Evolutionary conservation across 1,140 invertebrate species (phyloP).

Genomic region (Stegodyphus dumicola): DNA sequence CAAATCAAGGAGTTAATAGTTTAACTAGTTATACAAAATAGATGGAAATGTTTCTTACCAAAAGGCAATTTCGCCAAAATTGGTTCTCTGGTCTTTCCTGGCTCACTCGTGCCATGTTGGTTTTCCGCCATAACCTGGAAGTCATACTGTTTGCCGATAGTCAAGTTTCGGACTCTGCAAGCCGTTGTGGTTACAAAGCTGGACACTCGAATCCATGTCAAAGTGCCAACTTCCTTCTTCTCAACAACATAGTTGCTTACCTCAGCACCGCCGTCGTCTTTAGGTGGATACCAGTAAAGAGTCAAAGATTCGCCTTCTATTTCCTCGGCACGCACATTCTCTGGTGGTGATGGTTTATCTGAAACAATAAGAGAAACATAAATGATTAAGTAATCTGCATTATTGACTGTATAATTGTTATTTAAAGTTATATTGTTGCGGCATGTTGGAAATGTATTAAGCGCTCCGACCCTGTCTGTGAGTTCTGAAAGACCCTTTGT

Average conservation of each 20-base stretch:
- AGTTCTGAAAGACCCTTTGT: too few relatives aligned
- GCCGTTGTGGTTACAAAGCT: constrained; percentile 91
- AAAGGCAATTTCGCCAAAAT: constrained; percentile 96
- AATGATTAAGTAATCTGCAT: too few relatives aligned
- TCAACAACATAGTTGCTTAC: constrained; percentile 95
- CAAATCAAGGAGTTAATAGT: too few relatives aligned
- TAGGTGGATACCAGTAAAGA: constrained; percentile 89
- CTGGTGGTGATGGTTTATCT: constrained; percentile 88
- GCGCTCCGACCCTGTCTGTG: too few relatives aligned
- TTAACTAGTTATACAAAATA: too few relatives aligned
- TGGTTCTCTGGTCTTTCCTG: constrained; percentile 85
- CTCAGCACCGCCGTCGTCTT: constrained; percentile 89
- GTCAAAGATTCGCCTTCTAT: constrained; percentile 94
- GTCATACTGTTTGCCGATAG: constrained; percentile 91
- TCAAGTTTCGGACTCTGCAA: constrained; percentile 89
- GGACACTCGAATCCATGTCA: constrained; percentile 88
- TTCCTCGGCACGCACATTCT: constrained; percentile 89
- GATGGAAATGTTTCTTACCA: constrained; percentile 70
- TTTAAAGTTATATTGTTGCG: too few relatives aligned
- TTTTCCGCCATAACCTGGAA: constrained; percentile 99
- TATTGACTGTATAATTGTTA: too few relatives aligned
- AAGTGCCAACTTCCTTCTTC: constrained; percentile 84
- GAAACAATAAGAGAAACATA: not conserved
- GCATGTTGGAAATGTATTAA: too few relatives aligned
- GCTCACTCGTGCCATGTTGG: constrained; percentile 94